A percentile compares a stretch with the other conserved stretches of the same genome.
These are phyloP conservation scores for Ecliptopera silaceata DNA, from an alignment of 2,888 invertebrate species.

Conservation along the genomic window DNA sequence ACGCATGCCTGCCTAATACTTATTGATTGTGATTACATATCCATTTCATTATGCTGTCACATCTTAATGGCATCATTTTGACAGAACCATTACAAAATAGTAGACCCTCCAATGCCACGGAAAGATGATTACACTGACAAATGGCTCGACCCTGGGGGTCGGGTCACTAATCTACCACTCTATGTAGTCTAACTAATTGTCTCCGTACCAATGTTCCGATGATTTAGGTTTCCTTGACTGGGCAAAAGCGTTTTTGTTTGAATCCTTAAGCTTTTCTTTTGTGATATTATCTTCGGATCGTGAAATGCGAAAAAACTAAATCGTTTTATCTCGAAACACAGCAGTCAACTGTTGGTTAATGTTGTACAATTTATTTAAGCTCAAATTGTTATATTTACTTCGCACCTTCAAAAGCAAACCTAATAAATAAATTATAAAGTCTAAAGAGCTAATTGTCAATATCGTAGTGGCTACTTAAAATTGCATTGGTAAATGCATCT, in stretches of 20 bases:
- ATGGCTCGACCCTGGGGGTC: slow-evolving; percentile 54
- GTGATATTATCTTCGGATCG: neutral
- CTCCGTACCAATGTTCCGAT: slow-evolving; percentile 46
- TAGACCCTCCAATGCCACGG: slow-evolving; percentile 50
- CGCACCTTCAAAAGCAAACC: no score
- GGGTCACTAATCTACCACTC: slow-evolving; percentile 63
- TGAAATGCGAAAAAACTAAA: no score
- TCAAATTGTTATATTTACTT: no score
- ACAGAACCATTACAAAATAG: slow-evolving; percentile 53
- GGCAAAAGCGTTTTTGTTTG: slow-evolving; percentile 5
- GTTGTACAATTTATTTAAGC: no score
- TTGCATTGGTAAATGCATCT: no score
- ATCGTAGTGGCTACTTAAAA: no score
- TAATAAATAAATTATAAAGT: no score
- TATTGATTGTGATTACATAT: slow-evolving; percentile 5
- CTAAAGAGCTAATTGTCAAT: no score
- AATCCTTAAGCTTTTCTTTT: neutral
- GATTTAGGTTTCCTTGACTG: slow-evolving; percentile 25
- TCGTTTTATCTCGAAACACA: no score
- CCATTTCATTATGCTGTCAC: slow-evolving; percentile 14
- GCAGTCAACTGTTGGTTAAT: no score
- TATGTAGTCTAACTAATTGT: slow-evolving; percentile 67
- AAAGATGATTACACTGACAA: slow-evolving; percentile 74
- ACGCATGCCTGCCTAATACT: neutral
- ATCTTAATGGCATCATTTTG: slow-evolving; percentile 41